Evolutionary conservation across 2,888 invertebrate genomes (phyloP).

Genomic region (Alloplasta piceator): DNA sequence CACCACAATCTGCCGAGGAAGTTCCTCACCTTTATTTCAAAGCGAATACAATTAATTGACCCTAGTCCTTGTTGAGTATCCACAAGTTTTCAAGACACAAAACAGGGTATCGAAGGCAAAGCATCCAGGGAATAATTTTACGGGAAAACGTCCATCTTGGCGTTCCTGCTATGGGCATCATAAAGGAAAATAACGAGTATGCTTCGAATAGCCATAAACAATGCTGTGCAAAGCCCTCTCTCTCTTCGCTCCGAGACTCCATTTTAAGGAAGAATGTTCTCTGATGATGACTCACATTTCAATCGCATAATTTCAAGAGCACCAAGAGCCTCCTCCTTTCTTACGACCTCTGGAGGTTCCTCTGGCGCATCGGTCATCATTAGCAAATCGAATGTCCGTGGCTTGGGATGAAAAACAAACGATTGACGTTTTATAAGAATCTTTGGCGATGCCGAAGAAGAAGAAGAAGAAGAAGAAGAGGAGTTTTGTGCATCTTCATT

Average conservation of each 20-base stretch:
- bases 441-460: too few species aligned
- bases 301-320: conserved; percentile 1
- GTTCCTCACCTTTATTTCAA: too few species aligned
- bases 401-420: too few species aligned
- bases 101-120: conserved; percentile 11
- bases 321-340: neutral
- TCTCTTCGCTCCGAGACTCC: conserved; percentile 32
- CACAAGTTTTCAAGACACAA: too few species aligned
- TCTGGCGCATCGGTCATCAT: too few species aligned
- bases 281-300: neutral
- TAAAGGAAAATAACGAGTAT: conserved; percentile 55
- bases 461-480: neutral
- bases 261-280: conserved; percentile 13
- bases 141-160: conserved; percentile 23
- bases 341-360: neutral
- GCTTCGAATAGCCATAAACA: conserved; percentile 36
- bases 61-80: too few species aligned
- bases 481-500: conserved; percentile 8
- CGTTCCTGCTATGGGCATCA: conserved; percentile 37
- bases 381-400: too few species aligned
- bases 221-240: conserved; percentile 15
- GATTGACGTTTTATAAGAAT: neutral
- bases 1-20: too few species aligned
- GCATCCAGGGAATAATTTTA: conserved; percentile 31
- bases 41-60: too few species aligned